These are phyloP conservation scores for Dipodomys stephensi DNA, from an alignment of 2,113 vertebrate genomes.

Conservation along the genomic window DNA sequence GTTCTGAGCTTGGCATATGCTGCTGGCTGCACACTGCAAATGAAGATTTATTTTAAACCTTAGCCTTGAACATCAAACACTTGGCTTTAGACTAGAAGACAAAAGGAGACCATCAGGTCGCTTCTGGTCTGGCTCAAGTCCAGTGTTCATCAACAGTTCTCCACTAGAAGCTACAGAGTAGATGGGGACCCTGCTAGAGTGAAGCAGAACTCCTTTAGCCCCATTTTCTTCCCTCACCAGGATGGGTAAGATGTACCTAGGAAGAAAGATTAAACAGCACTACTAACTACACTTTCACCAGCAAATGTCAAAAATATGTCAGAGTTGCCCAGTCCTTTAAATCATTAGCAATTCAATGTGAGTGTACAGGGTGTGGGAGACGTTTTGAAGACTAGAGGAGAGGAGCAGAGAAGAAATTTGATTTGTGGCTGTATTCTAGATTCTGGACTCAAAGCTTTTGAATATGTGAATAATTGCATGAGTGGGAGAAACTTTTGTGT, in stretches of 20 bases:
- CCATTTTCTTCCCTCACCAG: slow-evolving; percentile 42
- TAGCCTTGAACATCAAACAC: slow-evolving; percentile 55
- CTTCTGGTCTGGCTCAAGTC: neutral
- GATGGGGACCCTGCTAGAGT: slow-evolving; percentile 45
- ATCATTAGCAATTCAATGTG: neutral
- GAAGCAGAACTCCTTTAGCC: slow-evolving; percentile 21
- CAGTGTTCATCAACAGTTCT: neutral
- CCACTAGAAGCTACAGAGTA: neutral
- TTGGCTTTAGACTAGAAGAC: slow-evolving; percentile 42
- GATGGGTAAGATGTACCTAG: slow-evolving; percentile 20
- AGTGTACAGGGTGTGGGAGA: neutral
- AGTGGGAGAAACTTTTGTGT: neutral
- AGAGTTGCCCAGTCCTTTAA: neutral
- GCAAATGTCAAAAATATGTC: neutral
- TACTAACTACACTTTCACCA: slow-evolving; percentile 40
- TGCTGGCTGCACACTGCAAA: neutral
- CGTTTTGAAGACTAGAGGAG: neutral
- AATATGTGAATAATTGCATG: neutral
- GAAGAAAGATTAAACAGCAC: slow-evolving; percentile 23
- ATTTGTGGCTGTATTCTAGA: neutral
- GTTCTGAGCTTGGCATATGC: slow-evolving; percentile 47
- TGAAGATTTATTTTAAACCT: slow-evolving; percentile 45
- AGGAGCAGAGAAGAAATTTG: neutral
- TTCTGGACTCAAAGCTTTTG: neutral
- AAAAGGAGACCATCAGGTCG: slow-evolving; percentile 65